These are phyloP conservation scores for Trachelus tabidus DNA, from an alignment of 2,888 invertebrate genomes.

Conservation along the genomic window DNA sequence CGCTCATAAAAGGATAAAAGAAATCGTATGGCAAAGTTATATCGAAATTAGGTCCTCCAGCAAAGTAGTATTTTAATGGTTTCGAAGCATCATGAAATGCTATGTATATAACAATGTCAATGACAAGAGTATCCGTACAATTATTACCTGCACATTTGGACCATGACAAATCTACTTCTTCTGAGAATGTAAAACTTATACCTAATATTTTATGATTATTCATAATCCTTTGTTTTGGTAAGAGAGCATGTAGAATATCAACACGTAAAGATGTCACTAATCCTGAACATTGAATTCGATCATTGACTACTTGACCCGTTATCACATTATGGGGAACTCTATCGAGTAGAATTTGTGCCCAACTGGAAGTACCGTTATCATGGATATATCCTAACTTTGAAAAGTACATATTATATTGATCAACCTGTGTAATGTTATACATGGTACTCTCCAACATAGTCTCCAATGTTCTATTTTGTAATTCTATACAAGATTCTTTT, in stretches of 20 bases:
- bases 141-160: conserved; percentile 45
- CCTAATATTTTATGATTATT: conserved; percentile 54
- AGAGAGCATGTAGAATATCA: conserved; percentile 52
- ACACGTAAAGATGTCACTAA: conserved; percentile 55
- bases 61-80: conserved; percentile 67
- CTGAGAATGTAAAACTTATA: conserved; percentile 48
- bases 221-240: conserved; percentile 46
- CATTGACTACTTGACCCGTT: conserved; percentile 40
- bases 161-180: conserved; percentile 50
- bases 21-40: conserved; percentile 78
- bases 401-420: conserved; percentile 54
- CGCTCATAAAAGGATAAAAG: conserved; percentile 75
- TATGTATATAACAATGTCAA: conserved; percentile 51
- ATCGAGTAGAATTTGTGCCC: conserved; percentile 67
- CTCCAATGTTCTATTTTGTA: conserved; percentile 56
- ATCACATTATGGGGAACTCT: conserved; percentile 50
- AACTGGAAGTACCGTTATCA: conserved; percentile 61
- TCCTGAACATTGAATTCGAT: conserved; percentile 52
- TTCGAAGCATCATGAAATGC: conserved; percentile 67
- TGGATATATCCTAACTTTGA: conserved; percentile 69
- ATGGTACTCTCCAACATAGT: conserved; percentile 45
- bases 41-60: conserved; percentile 74
- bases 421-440: conserved; percentile 48
- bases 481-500: conserved; percentile 46
- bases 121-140: conserved; percentile 42